Percentiles rank a stretch among this genome's conserved stretches.
Evolutionary conservation across 1,140 invertebrate species (phyloP).

Genomic region (Aethina tumida): DNA sequence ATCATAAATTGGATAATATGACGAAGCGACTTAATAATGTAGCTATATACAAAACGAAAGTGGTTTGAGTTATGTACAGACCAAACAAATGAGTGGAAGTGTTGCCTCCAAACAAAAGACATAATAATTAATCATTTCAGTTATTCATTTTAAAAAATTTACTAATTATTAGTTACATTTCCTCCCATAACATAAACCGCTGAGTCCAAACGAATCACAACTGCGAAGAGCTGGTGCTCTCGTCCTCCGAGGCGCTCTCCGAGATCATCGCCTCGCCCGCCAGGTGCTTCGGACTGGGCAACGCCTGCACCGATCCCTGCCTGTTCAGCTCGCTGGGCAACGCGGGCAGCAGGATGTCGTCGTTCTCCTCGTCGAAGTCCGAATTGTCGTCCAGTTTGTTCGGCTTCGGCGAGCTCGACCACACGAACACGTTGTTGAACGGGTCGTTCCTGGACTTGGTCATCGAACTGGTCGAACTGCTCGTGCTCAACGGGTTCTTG

Average conservation of each 20-base stretch:
- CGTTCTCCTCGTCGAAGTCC: conserved; percentile 26
- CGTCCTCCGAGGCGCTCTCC: conserved; percentile 45
- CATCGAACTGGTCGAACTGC: conserved; percentile 42
- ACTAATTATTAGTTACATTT: too few relatives aligned
- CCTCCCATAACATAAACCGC: too few relatives aligned
- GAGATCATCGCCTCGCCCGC: conserved; percentile 50
- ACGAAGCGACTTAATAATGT: too few relatives aligned
- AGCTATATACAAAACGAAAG: too few relatives aligned
- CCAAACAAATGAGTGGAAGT: too few relatives aligned
- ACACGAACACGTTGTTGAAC: conserved; percentile 22
- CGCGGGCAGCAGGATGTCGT: conserved; percentile 27
- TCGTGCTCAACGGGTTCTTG: conserved; percentile 39
- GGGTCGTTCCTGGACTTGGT: conserved; percentile 16
- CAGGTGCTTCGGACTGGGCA: conserved; percentile 44
- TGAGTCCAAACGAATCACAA: too few relatives aligned
- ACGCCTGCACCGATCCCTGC: conserved; percentile 15
- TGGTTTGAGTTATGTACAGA: too few relatives aligned
- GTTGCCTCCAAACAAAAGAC: too few relatives aligned
- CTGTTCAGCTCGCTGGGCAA: conserved; percentile 33
- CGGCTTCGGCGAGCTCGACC: conserved; percentile 10
- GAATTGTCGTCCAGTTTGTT: conserved; percentile 21
- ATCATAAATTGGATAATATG: too few relatives aligned
- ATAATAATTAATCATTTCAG: too few relatives aligned
- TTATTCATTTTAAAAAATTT: too few relatives aligned
- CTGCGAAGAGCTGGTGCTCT: conserved; percentile 37